Base-by-base conservation (phyloP, 2,888 invertebrate genomes). In the Syrphus vitripennis region DNA sequence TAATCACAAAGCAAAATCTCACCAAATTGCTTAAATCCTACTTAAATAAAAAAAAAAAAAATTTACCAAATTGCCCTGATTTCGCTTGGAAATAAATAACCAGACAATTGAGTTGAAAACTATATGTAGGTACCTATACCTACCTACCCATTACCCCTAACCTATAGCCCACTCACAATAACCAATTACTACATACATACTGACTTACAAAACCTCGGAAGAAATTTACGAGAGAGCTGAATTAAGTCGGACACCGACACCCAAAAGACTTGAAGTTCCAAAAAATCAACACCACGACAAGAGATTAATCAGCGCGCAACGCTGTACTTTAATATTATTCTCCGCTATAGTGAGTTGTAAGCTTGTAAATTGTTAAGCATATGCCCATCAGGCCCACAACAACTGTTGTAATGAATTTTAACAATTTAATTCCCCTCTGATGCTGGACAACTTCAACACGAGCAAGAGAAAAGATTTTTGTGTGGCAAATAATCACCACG, bases 401-500 rank as follows among this genome's bases (percentile, higher is more conserved):
- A 65, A 31, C 48, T 50, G 48, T 14, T 3, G 81, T 72, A 40
- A 29, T 45, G 57, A 69, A 70, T 63, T 74, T 78, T 61, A 77
- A 86, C 86, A 82, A 82, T 86, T 82, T 78, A 82, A 82, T 86
- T 86, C 76, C 63, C 9, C 16, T n/a, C n/a, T 7, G 34, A 37
- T 21, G 26, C 31, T 42, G 79, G 40, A 72, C 76, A 37, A 34
- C 50, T 14, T n/a, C 1, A 6, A 3, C 4, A n/a, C 31, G 29
- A 29, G 16, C 19, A 29, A 6, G 48, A 29, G 50, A n/a, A 34
- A 31, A 24, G 34, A 50, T 34, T 50, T 48, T 45, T 48, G 45
- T n/a, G n/a, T n/a, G 19, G 14, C 12, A 19, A 19, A 34, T 1
- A 42, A 16, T 10, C 37, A 37, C n/a, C n/a, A n/a, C n/a, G n/a